A percentile compares a stretch with the other conserved stretches of the same genome.
Evolutionary conservation across 2,113 vertebrate genomes (phyloP).

Genomic region (Dolichotis patagonum): DNA sequence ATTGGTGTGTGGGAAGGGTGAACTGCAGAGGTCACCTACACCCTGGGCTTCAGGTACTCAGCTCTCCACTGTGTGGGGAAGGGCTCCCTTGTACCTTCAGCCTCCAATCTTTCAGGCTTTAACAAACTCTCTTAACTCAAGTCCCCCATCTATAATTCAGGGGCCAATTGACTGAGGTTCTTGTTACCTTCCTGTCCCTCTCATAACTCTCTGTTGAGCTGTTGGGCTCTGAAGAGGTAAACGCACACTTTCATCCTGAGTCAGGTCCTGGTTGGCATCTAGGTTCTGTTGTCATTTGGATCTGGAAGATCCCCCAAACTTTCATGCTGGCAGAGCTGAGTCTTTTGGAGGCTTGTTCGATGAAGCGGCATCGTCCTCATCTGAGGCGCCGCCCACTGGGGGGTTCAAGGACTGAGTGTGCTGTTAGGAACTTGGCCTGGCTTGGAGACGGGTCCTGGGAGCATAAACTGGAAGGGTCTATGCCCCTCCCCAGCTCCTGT

Average conservation of each 20-base stretch:
- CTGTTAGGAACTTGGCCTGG: background rate
- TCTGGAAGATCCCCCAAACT: background rate
- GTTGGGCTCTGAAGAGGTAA: background rate
- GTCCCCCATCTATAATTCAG: too few relatives aligned
- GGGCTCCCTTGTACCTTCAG: background rate
- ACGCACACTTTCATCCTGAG: background rate
- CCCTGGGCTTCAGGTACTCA: background rate
- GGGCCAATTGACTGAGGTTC: background rate
- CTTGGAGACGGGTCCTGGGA: background rate
- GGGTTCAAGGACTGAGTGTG: background rate
- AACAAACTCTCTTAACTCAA: background rate
- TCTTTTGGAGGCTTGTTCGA: background rate
- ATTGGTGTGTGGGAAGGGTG: background rate
- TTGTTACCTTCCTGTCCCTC: background rate
- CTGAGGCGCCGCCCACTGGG: background rate
- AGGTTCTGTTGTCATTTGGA: background rate
- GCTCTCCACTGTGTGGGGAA: too few relatives aligned
- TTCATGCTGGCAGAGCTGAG: background rate
- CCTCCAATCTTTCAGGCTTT: background rate
- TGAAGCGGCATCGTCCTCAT: background rate
- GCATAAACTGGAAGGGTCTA: background rate
- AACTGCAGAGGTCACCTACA: background rate
- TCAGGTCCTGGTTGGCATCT: background rate
- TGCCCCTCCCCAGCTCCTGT: too few relatives aligned
- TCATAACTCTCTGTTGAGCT: accelerated